phyloP scores from a whole-genome alignment of 1,140 invertebrate genomes.

The Pissodes strobi region DNA sequence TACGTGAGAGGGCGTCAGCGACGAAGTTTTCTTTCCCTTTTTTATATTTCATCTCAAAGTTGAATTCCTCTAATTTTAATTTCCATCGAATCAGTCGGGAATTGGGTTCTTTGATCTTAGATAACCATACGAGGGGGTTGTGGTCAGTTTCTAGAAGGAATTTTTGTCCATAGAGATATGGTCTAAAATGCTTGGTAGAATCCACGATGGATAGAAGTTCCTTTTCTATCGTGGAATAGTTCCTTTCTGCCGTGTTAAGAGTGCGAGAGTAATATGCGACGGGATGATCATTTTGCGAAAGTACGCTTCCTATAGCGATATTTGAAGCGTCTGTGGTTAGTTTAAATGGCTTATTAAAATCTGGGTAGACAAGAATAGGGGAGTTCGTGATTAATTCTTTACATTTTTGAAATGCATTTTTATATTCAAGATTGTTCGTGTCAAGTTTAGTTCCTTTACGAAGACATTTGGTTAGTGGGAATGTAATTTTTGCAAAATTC shows the following conservation, averaged over 20 bases:
- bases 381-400: background rate
- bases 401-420: conserved; percentile 41
- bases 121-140: no score
- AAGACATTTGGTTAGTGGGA: conserved; percentile 38
- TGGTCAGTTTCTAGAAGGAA: conserved; percentile 3
- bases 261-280: background rate
- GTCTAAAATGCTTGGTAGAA: no score
- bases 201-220: no score
- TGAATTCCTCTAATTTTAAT: no score
- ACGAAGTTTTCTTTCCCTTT: background rate
- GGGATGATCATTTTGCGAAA: background rate
- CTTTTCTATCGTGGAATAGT: no score
- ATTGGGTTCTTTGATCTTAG: no score
- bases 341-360: background rate
- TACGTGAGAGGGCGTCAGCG: background rate
- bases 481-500: conserved; percentile 5
- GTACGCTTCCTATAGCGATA: background rate
- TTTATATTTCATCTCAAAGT: background rate
- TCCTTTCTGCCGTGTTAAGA: conserved; percentile 42
- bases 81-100: no score
- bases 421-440: background rate
- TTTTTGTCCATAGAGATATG: conserved; percentile 10
- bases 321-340: background rate
- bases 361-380: background rate
- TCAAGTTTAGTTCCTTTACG: conserved; percentile 36